phyloP scores from a whole-genome alignment of 37 sponge, comb jelly and placozoan genomes.

The Ianthella basta region DNA sequence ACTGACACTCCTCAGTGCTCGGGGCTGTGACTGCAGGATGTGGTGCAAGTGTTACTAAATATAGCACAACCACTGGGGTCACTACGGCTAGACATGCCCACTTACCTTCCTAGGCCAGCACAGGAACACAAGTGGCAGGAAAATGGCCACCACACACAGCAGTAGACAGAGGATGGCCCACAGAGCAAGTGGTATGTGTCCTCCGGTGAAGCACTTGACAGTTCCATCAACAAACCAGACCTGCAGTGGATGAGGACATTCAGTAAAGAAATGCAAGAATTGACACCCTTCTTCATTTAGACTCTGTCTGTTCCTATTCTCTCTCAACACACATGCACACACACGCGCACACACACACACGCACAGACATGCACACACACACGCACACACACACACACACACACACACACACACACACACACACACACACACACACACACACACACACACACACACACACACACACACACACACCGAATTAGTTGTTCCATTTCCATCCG shows the following conservation, averaged over 20 bases:
- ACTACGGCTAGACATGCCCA: background rate
- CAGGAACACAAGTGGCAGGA: conserved; percentile 8
- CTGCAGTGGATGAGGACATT: conserved; percentile 25
- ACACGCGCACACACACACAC: background rate
- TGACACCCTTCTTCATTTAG: background rate
- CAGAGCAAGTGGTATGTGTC: conserved; percentile 56
- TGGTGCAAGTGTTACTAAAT: background rate
- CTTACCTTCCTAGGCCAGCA: background rate
- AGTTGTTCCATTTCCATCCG: conserved; percentile 6
- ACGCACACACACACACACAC: no score
- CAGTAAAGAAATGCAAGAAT: no score
- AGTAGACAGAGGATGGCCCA: conserved; percentile 51
- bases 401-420: no score
- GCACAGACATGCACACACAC: no score
- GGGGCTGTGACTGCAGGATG: background rate
- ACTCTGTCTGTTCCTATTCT: background rate
- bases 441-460: background rate
- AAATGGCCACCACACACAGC: conserved; percentile 26
- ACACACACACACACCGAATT: background rate
- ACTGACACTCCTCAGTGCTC: background rate
- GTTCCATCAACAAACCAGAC: conserved; percentile 62
- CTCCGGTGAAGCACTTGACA: conserved; percentile 62
- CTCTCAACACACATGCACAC: background rate
- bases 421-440: background rate
- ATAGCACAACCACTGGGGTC: background rate